Conservation (phyloP, 1,140 invertebrate genomes). For the Phenacoccus solenopsis region DNA sequence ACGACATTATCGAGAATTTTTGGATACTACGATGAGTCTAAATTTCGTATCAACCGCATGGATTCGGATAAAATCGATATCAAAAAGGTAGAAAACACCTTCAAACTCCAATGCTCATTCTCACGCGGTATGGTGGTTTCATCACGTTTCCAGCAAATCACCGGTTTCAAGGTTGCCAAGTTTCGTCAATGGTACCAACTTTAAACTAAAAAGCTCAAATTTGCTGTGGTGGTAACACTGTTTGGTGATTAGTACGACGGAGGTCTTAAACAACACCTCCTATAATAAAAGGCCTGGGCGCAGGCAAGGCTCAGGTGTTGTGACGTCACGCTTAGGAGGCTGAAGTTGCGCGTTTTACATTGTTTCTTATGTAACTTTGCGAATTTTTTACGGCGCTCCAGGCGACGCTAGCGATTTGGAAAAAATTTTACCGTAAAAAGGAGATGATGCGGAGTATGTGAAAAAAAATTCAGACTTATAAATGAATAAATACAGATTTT, state of each 20-base stretch:
- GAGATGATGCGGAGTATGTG: too few species aligned
- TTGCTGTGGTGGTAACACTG: neutral
- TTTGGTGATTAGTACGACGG: neutral
- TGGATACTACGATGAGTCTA: neutral
- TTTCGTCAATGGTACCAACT: neutral
- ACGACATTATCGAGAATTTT: slow-evolving; percentile 44
- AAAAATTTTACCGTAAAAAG: too few species aligned
- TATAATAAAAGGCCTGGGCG: too few species aligned
- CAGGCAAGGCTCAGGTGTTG: too few species aligned
- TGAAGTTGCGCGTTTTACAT: too few species aligned
- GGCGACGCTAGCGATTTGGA: too few species aligned
- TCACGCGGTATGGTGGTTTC: neutral
- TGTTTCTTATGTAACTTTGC: too few species aligned
- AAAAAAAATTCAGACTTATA: too few species aligned
- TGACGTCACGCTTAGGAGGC: too few species aligned
- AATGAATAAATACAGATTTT: too few species aligned
- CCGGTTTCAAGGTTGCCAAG: neutral
- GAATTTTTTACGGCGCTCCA: too few species aligned
- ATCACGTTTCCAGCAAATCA: neutral
- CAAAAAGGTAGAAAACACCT: neutral
- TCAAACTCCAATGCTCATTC: neutral
- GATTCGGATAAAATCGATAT: neutral
- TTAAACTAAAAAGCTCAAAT: neutral
- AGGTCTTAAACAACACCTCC: too few species aligned
- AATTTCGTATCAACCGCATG: neutral